phyloP scores from a whole-genome alignment of 2,888 invertebrate species.

The Pyralis farinalis region DNA sequence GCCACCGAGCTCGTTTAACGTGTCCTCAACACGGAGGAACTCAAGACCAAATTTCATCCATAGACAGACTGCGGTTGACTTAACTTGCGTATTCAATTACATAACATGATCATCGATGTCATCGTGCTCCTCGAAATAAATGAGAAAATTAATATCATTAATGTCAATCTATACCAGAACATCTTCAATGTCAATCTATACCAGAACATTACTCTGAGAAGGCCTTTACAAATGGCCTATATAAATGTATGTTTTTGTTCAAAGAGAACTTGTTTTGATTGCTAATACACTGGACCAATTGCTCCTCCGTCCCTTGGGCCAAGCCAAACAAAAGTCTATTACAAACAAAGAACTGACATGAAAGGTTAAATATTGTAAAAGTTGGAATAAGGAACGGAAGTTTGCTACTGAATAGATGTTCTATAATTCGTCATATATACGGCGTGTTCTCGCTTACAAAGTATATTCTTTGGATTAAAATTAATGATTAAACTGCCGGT shows the following conservation, averaged over 20 bases:
- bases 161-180: too few relatives aligned
- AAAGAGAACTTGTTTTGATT: conserved; percentile 6
- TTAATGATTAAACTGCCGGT: too few relatives aligned
- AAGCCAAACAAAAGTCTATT: conserved; percentile 41
- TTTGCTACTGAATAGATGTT: conserved; percentile 32
- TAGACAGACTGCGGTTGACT: too few relatives aligned
- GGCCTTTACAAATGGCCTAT: background rate
- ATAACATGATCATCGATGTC: too few relatives aligned
- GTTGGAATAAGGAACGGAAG: conserved; percentile 42
- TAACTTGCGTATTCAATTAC: too few relatives aligned
- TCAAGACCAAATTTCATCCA: too few relatives aligned
- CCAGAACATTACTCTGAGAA: background rate
- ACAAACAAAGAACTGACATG: conserved; percentile 39
- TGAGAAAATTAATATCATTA: too few relatives aligned
- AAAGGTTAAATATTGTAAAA: conserved; percentile 57
- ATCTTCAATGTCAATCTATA: too few relatives aligned
- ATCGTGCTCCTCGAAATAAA: too few relatives aligned
- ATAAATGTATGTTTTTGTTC: conserved; percentile 9
- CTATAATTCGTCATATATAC: conserved; percentile 34
- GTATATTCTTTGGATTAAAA: background rate
- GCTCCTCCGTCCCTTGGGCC: conserved; percentile 24
- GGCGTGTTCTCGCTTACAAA: conserved; percentile 8
- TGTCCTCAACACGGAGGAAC: too few relatives aligned
- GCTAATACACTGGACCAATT: conserved; percentile 24
- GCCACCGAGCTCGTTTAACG: too few relatives aligned